These are phyloP conservation scores for Papilio polyxenes DNA, from an alignment of 1,140 invertebrate genomes.

Conservation along the genomic window DNA sequence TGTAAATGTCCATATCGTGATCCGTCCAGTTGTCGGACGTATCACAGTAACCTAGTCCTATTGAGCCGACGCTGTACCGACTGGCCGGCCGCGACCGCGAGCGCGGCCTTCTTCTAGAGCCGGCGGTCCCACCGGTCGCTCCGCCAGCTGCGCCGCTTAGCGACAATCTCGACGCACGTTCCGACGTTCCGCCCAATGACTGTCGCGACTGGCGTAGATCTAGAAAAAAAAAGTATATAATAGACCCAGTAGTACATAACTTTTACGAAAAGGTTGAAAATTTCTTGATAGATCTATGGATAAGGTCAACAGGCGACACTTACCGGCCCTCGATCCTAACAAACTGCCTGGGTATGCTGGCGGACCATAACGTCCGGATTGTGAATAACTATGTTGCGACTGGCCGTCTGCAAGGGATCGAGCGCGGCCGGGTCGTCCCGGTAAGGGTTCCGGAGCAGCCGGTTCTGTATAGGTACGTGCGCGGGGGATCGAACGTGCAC, in stretches of 20 bases:
- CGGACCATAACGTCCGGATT: conserved; percentile 87
- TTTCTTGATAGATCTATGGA: conserved; percentile 25
- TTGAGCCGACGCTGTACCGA: conserved; percentile 83
- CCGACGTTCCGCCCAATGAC: conserved; percentile 88
- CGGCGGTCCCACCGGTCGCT: conserved; percentile 81
- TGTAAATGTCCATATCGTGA: conserved; percentile 97
- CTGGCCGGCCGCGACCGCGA: conserved; percentile 83
- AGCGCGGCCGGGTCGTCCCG: conserved; percentile 84
- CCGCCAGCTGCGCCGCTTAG: conserved; percentile 83
- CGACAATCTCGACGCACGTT: conserved; percentile 87
- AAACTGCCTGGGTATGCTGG: conserved; percentile 88
- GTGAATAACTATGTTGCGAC: conserved; percentile 91
- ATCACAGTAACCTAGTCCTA: conserved; percentile 91
- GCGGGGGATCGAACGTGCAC: conserved; percentile 92
- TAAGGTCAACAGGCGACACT: conserved; percentile 45
- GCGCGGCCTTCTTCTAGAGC: conserved; percentile 85
- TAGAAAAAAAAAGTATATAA: conserved; percentile 63
- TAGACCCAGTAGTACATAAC: neutral
- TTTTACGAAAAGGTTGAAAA: conserved; percentile 32
- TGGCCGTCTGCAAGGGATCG: conserved; percentile 91
- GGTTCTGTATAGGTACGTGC: conserved; percentile 89
- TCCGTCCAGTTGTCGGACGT: conserved; percentile 96
- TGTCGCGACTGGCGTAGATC: conserved; percentile 91
- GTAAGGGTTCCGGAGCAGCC: conserved; percentile 79
- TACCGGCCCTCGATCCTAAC: conserved; percentile 89